Percentiles rank a stretch among this genome's conserved stretches.
Evolutionary conservation across 30 jellyfish, hydroid and myxozoan species (phyloP).

Genomic region (Aurelia aurita): DNA sequence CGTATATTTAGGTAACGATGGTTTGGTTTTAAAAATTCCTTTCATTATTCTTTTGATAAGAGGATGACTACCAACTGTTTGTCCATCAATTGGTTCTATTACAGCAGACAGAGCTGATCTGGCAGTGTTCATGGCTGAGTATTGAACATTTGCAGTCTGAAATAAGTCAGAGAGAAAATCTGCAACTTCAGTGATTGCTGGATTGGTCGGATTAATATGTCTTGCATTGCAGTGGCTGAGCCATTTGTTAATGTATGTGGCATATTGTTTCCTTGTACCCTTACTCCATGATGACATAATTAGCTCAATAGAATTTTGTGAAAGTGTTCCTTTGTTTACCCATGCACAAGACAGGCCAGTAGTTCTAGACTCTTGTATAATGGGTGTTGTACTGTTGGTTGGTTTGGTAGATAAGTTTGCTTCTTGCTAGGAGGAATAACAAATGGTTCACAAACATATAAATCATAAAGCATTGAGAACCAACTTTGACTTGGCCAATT

Average conservation of each 20-base stretch:
- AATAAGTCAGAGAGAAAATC: conserved; percentile 21
- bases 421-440: conserved; percentile 38
- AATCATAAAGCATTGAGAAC: conserved; percentile 28
- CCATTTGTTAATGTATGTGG: conserved; percentile 16
- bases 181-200: conserved; percentile 36
- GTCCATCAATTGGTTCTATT: conserved; percentile 29
- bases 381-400: conserved; percentile 36
- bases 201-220: conserved; percentile 10
- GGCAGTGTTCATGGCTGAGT: conserved; percentile 49
- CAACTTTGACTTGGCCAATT: conserved; percentile 53
- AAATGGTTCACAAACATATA: conserved; percentile 16
- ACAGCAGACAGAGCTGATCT: conserved; percentile 40
- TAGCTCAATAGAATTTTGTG: conserved; percentile 21
- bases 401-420: conserved; percentile 34
- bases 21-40: conserved; percentile 44
- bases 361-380: conserved; percentile 37
- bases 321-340: conserved; percentile 17
- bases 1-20: conserved; percentile 42
- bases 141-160: conserved; percentile 28
- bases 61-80: conserved; percentile 31
- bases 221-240: conserved; percentile 18
- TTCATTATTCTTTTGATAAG: conserved; percentile 31
- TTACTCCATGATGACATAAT: conserved; percentile 36
- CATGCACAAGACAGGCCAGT: conserved; percentile 45
- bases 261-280: conserved; percentile 37